phyloP scores from a whole-genome alignment of 2,113 vertebrate species.

The Lepus timidus region DNA sequence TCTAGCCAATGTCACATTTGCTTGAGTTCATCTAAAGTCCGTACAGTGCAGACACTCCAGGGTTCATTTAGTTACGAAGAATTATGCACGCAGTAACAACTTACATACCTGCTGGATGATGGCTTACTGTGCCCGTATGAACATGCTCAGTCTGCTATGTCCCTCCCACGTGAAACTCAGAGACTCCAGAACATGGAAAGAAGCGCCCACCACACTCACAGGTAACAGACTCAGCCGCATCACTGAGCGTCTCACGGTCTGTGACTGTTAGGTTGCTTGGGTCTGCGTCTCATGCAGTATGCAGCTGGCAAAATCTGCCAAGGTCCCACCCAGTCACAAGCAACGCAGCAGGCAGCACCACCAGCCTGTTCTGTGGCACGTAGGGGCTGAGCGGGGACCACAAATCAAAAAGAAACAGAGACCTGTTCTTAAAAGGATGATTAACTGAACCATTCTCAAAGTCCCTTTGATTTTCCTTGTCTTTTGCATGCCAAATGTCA shows the following conservation, averaged over 20 bases:
- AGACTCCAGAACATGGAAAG: not conserved
- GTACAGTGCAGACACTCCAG: not conserved
- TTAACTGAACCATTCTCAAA: not conserved
- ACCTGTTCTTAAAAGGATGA: not conserved
- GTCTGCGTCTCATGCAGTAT: not conserved
- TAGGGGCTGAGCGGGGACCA: not conserved
- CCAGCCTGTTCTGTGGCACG: not conserved
- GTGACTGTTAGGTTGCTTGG: not conserved
- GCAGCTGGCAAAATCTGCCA: not conserved
- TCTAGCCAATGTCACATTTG: not conserved
- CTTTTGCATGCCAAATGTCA: not conserved
- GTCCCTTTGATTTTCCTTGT: not conserved
- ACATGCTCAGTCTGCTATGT: not conserved
- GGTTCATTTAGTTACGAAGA: not conserved
- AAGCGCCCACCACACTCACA: not conserved
- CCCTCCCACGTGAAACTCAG: not conserved
- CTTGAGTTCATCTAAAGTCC: slow-evolving; percentile 38
- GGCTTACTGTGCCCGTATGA: not conserved
- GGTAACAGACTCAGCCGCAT: not conserved
- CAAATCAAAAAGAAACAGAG: not conserved
- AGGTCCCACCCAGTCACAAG: not conserved
- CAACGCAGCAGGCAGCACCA: not conserved
- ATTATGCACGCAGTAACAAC: not conserved
- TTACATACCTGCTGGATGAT: not conserved
- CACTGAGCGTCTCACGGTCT: not conserved